These are phyloP conservation scores for Adelges cooleyi DNA, from an alignment of 1,140 invertebrate genomes.

Conservation along the genomic window DNA sequence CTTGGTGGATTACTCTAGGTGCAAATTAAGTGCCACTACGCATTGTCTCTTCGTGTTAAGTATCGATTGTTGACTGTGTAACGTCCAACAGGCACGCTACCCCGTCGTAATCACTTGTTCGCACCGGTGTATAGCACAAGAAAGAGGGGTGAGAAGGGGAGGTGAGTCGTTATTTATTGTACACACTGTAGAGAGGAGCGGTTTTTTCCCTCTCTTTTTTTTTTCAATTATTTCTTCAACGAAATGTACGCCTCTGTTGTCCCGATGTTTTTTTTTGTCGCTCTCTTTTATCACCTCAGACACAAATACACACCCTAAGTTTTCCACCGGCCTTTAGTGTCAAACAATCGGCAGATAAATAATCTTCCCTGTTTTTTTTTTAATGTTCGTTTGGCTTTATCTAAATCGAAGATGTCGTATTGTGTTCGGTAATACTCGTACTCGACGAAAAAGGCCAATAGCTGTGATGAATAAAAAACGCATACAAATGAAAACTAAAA, in stretches of 20 bases:
- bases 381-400: constrained; percentile 11
- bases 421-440: not conserved
- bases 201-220: constrained; percentile 6
- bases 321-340: not conserved
- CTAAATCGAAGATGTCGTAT: constrained; percentile 8
- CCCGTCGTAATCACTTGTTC: constrained; percentile 25
- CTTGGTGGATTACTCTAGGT: no score
- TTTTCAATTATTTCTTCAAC: constrained; percentile 22
- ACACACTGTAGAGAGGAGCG: not conserved
- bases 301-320: constrained; percentile 2
- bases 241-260: constrained; percentile 16
- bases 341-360: constrained; percentile 19
- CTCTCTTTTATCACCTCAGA: constrained; percentile 25
- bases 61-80: constrained; percentile 22
- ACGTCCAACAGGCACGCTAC: constrained; percentile 27
- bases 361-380: constrained; percentile 20
- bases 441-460: not conserved
- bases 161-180: constrained; percentile 15
- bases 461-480: not conserved
- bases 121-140: not conserved
- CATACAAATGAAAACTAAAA: not conserved
- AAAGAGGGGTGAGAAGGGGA: not conserved
- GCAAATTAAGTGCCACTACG: not conserved
- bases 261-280: not conserved
- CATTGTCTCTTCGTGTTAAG: constrained; percentile 7